Evolutionary conservation across 2,113 vertebrate species (phyloP), one percentile per base, ranked within the genome.

Genomic region (Sorex araneus): DNA sequence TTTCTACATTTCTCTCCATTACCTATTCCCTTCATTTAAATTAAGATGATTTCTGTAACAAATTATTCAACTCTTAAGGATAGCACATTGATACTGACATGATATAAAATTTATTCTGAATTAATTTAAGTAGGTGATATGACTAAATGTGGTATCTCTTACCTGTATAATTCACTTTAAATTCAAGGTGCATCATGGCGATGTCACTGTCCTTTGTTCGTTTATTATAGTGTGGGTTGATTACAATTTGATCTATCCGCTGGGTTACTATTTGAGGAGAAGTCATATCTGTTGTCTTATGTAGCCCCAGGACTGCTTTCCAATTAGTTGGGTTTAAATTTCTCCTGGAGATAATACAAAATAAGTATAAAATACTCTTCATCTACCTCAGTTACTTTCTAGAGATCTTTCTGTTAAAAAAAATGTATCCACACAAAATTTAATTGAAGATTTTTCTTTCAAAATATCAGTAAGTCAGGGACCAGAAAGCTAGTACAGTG

Each of bases 161-260:
- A 99, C 99, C 98, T 97, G 98, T 98, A 64, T 98, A 99, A 97
- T 96, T 98, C 81, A 99, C 96, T 84, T 97, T 97, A 43, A 96
- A 69, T 64, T 98, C 95, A 69, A 99, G 98, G 75, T 98, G 99
- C 97, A 99, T 98, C 97, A 99, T 97, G 81, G 98, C 98, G 4
- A 99, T 98, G 94, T 99, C 99, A 2, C 95, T 98, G 18, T 99
- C 92, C 94, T 99, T 99, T 40, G 96, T 99, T 25, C 54, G 8
- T 63, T 94, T 98, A 96, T 98, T 97, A 94, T 99, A 99, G 63
- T 97, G 97, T 67, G 96, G 97, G 84, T 98, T 98, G 80, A 99
- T 98, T 93, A 99, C 28, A 74, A 99, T 97, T 88, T 90, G 97
- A 96, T 99, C 98, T 0, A 99, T 97, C 78, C 2, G 18, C 43